phyloP scores from a whole-genome alignment of 2,888 invertebrate species.

The Itoplectis maculator region DNA sequence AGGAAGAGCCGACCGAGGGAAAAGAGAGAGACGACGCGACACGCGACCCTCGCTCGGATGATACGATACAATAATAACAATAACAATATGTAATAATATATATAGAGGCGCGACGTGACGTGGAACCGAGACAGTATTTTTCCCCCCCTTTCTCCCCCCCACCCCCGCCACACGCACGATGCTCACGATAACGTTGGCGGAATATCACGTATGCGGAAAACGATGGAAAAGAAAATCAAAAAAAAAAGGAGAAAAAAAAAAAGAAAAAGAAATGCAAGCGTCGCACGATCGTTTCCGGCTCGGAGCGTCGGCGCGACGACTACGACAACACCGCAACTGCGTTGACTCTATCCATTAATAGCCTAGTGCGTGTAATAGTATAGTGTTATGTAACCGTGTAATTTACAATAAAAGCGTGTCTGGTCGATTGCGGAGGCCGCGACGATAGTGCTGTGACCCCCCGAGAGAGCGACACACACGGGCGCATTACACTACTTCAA shows the following conservation, averaged over 20 bases:
- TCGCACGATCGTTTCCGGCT: not conserved
- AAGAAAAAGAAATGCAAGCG: not conserved
- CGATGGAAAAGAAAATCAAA: no score
- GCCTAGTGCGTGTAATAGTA: conserved; percentile 6
- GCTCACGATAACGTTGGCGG: conserved; percentile 5
- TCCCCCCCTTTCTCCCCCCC: not conserved
- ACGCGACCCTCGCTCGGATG: conserved; percentile 16
- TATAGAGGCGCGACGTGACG: conserved; percentile 32
- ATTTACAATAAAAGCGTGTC: conserved; percentile 14
- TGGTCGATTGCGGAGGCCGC: not conserved
- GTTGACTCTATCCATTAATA: conserved; percentile 20
- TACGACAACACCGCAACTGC: not conserved
- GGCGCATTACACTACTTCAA: conserved; percentile 11
- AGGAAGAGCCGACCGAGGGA: conserved; percentile 6
- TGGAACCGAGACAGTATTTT: conserved; percentile 62
- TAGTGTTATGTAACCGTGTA: conserved; percentile 1
- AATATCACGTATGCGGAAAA: no score
- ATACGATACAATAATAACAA: conserved; percentile 16
- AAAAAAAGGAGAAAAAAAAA: not conserved
- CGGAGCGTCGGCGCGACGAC: not conserved
- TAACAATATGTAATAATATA: conserved; percentile 22
- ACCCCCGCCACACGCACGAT: no score
- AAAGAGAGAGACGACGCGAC: conserved; percentile 15
- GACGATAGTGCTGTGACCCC: conserved; percentile 36
- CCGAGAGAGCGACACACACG: not conserved